Evolutionary conservation across 2,113 vertebrate species (phyloP).

Genomic region (Columbina picui): DNA sequence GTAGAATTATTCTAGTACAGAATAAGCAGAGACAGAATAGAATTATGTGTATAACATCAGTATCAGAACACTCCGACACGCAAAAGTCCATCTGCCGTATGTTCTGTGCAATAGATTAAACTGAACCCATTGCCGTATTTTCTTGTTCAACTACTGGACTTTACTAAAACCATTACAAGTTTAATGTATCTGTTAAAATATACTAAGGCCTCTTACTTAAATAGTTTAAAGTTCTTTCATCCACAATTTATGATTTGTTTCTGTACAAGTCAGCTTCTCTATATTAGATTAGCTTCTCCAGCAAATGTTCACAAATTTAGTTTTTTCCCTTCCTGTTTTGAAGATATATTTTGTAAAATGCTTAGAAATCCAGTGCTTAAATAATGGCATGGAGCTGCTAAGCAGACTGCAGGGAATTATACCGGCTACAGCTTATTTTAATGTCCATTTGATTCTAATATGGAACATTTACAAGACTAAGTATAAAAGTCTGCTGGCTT

Average conservation of each 20-base stretch:
- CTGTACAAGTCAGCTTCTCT: not conserved
- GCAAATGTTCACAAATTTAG: not conserved
- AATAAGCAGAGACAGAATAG: not conserved
- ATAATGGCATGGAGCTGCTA: not conserved
- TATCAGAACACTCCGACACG: not conserved
- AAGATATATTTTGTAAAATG: not conserved
- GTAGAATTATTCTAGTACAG: not conserved
- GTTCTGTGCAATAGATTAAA: not conserved
- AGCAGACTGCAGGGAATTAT: not conserved
- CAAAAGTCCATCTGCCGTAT: not conserved
- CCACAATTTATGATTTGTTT: not conserved
- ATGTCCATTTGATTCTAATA: not conserved
- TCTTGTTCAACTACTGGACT: not conserved
- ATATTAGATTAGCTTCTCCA: not conserved
- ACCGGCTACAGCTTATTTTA: not conserved
- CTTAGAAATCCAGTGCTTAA: not conserved
- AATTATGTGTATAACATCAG: not conserved
- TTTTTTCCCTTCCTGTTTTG: not conserved
- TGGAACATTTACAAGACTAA: not conserved
- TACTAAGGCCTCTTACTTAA: not conserved
- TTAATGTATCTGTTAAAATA: not conserved
- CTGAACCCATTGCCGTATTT: not conserved
- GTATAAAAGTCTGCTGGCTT: not conserved
- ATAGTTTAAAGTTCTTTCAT: not conserved
- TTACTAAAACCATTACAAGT: not conserved